Evolutionary conservation across 2,888 invertebrate genomes (phyloP).

Genomic region (Lomographa bimaculata): DNA sequence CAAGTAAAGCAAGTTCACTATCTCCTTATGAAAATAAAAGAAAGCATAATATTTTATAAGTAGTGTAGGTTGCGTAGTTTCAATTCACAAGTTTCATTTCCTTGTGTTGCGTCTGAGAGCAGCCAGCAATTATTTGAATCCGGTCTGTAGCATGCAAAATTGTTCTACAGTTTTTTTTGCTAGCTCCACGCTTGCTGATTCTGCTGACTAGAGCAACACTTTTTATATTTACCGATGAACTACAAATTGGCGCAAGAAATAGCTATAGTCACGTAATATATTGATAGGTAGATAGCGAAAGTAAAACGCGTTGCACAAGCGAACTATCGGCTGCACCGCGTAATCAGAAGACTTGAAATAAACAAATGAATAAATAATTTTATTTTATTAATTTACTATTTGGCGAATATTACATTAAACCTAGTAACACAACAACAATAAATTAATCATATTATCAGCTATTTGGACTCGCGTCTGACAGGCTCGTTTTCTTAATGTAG

Average conservation of each 20-base stretch:
- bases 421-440: conserved; percentile 49
- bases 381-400: conserved; percentile 38
- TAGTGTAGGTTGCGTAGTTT: conserved; percentile 4
- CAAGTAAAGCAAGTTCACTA: too few species aligned
- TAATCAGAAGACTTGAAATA: conserved; percentile 9
- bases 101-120: conserved; percentile 30
- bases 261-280: conserved; percentile 67
- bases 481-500: conserved; percentile 73
- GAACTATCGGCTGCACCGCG: conserved; percentile 10
- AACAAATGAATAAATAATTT: conserved; percentile 24
- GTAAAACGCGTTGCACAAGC: conserved; percentile 54
- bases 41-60: background rate
- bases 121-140: conserved; percentile 33
- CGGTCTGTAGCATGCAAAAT: conserved; percentile 47
- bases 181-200: conserved; percentile 58
- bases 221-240: conserved; percentile 48
- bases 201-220: conserved; percentile 42
- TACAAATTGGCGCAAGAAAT: conserved; percentile 55
- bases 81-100: conserved; percentile 24
- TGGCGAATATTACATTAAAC: conserved; percentile 42
- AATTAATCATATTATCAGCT: conserved; percentile 69
- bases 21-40: conserved; percentile 4
- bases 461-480: conserved; percentile 60
- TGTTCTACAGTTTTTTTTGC: conserved; percentile 51
- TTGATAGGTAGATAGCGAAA: conserved; percentile 63